Base-by-base conservation (phyloP, 2,113 vertebrate species). In the Pantherophis guttatus region DNA sequence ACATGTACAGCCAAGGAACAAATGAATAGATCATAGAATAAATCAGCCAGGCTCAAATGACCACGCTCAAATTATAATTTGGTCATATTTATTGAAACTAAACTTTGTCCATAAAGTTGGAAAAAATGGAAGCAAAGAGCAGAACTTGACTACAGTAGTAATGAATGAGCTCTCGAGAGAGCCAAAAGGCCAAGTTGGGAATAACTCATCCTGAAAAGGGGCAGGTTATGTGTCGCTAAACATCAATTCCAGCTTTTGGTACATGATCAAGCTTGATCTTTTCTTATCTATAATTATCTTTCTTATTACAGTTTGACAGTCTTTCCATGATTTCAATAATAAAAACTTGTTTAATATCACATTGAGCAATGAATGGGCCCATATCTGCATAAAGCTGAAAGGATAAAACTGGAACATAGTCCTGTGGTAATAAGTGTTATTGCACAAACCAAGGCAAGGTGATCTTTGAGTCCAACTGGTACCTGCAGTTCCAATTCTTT, bases 381-480 rank as follows among this genome's bases (percentile, higher is more conserved):
- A 0, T 99, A 96, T 94, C 95, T 98, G 97, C 97, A 98, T 57
- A 98, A 96, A 65, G 97, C 97, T 95, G 94, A 93, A 0, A 98
- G 97, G 88, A 99, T 97, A n/a, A 97, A 92, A 87, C 95, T 89
- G 91, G 98, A 98, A 95, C 98, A 98, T 91, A 98, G 93, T 75
- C 98, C 17, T 0, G 98, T 98, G 94, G 98, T 94, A 3, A 98
- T 96, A 91, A 99, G 96, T 54, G 99, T 99, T 93, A 97, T 94
- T 0, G 93, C 96, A 65, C 98, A 99, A 29, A 99, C 98, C 2
- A 97, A 93, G 21, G 59, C 44, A 88, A 90, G 93, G 17, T 98
- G 96, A 12, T 98, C 96, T 58, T 96, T 97, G 44, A 98, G 97
- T 13, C 98, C 99, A 59, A 99, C 98, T 39, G 99, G 99, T 92